Evolutionary conservation across 2,888 invertebrate genomes (phyloP).

Genomic region (Ormyrus labotus): DNA sequence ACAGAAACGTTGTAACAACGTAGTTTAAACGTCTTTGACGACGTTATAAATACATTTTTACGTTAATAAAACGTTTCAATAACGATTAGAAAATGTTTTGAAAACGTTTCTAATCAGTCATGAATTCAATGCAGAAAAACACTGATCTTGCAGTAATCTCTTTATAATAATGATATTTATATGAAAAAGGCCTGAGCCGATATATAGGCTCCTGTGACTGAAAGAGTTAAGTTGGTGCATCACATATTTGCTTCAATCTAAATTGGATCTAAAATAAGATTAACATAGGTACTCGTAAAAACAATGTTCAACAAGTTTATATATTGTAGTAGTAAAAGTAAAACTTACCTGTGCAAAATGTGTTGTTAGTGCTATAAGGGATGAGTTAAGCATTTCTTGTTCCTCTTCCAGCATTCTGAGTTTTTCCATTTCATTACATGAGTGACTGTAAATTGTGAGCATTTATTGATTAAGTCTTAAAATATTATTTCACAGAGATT

Average conservation of each 20-base stretch:
- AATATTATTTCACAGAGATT: neutral
- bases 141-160: too few relatives aligned
- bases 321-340: slow-evolving; percentile 5
- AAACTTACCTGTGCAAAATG: slow-evolving; percentile 93
- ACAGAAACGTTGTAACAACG: too few relatives aligned
- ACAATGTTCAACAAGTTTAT: slow-evolving; percentile 16
- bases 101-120: too few relatives aligned
- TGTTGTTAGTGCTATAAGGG: slow-evolving; percentile 95
- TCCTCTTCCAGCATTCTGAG: slow-evolving; percentile 93
- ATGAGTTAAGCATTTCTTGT: slow-evolving; percentile 94
- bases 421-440: slow-evolving; percentile 77
- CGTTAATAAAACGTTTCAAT: too few relatives aligned
- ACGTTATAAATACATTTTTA: too few relatives aligned
- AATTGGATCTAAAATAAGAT: slow-evolving; percentile 84
- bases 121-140: too few relatives aligned
- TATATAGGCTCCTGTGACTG: too few relatives aligned
- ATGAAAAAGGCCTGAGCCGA: too few relatives aligned
- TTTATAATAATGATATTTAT: too few relatives aligned
- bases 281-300: neutral
- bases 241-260: slow-evolving; percentile 91
- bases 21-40: too few relatives aligned
- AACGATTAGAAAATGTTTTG: too few relatives aligned
- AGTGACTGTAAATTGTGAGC: slow-evolving; percentile 33
- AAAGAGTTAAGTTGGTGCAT: slow-evolving; percentile 89
- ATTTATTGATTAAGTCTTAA: neutral